Evolutionary conservation across 2,797 vertebrate genomes (phyloP), one percentile per base, ranked within the genome.

Genomic region (Pseudochirops cupreus): DNA sequence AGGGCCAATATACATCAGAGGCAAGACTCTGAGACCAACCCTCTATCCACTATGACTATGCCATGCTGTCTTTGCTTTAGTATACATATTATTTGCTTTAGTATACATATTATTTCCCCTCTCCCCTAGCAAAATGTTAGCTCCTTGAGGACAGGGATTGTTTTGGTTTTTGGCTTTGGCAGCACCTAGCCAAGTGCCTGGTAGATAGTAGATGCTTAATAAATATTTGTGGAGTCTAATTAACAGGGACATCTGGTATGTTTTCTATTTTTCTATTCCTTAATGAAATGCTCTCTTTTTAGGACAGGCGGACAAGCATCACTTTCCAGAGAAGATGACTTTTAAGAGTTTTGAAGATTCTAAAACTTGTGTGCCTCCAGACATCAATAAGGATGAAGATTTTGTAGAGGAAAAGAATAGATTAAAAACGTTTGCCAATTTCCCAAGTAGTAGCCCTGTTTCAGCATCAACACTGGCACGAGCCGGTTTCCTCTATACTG

Each of bases 401-500:
- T 99, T 99, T 98, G 98, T 99, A n/a, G 95, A 96, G 82, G 98
- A 99, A 24, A 94, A 55, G 24, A 96, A 92, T 55, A 99, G 99
- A 46, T 94, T 99, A 67, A 97, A 95, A 92, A 99, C 99, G 0
- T 99, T 99, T 98, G 96, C 67, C 56, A 98, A 97, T 92, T 99
- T 99, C 94, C 98, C 98, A n/a, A 97, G 97, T 94, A 97, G 91
- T 94, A 98, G 98, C 90, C 98, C 99, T 1, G 97, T 99, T 93
- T 98, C 99, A 0, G 98, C 99, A 0, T 98, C 98, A 74, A 98
- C 98, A 3, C 93, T 99, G 91, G 99, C 99, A 39, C 98, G 98
- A 55, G 99, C 99, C 29, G 99, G 99, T 57, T 99, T 99, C 98
- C 99, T 99, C 95, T 99, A 99, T 96, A 99, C 99, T 0, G 99